phyloP scores from a whole-genome alignment of 1,140 invertebrate species.

The Caenorhabditis latens region DNA sequence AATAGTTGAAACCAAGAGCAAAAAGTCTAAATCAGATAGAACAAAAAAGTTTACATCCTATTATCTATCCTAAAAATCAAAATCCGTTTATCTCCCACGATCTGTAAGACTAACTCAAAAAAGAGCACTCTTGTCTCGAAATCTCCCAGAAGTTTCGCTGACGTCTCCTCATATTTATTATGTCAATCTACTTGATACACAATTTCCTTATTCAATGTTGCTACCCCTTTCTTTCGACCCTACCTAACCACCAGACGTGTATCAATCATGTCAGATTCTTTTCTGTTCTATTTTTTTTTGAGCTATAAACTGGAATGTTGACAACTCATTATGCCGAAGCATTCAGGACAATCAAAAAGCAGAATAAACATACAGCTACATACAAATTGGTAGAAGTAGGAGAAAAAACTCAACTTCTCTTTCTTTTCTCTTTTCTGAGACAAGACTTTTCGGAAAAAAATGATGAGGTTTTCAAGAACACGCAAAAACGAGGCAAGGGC shows the following conservation, averaged over 20 bases:
- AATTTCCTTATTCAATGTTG: conserved; percentile 35
- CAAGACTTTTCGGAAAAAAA: neutral
- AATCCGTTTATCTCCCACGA: neutral
- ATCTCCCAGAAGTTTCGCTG: neutral
- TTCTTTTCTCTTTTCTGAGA: neutral
- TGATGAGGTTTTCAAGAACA: conserved; percentile 47
- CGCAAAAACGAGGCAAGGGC: conserved; percentile 5
- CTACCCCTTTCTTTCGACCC: neutral
- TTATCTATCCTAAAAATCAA: neutral
- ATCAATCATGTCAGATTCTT: neutral
- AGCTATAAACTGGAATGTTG: too few relatives aligned
- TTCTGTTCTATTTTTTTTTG: too few relatives aligned
- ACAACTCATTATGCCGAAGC: too few relatives aligned
- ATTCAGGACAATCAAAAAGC: too few relatives aligned
- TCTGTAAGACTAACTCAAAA: neutral
- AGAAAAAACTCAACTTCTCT: neutral
- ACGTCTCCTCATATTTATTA: neutral
- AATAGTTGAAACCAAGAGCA: neutral
- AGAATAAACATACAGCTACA: neutral
- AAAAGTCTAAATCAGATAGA: neutral
- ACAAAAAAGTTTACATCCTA: neutral
- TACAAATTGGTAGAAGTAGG: neutral
- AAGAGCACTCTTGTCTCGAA: neutral
- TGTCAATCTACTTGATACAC: conserved; percentile 36
- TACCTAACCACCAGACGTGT: neutral